Evolutionary conservation across 2,888 invertebrate genomes (phyloP), one percentile per base, ranked within the genome.

Genomic region (Baccha elongata): DNA sequence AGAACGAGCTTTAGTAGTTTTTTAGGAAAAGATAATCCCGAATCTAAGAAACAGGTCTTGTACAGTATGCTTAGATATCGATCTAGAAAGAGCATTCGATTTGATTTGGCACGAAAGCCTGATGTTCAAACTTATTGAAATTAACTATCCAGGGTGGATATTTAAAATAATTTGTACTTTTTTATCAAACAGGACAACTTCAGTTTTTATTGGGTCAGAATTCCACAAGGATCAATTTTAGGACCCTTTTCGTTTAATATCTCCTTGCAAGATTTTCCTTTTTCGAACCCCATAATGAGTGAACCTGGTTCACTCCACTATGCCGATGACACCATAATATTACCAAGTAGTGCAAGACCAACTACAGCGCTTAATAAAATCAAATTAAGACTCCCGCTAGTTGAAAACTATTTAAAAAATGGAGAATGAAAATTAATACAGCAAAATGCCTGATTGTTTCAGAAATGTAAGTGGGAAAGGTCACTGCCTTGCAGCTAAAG

Each of bases 191-290:
- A 13, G 52, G 11, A 35, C 52, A 11, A 19, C 52, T 2, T 29
- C 52, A 35, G 32, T 52, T 4, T 8, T 11, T 17, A 32, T 52
- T 29, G 15, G 19, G 21, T 55, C 13, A 6, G 53, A 37, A 8
- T 52, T 7, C 52, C 29, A 1, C 52, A 40, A 35, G 55, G 55
- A 21, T 55, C 21, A 2, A 40, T 37, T 19, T 37, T 55, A 5
- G 37, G 55, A 3, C 55, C 55, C 11, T 37, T 11, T 1, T 13
- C 37, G 7, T 55, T 55, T 19, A 55, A 55, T 11, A 55, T 55
- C 3, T 37, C 2, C n/a, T 8, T 55, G 3, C 37, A 55, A 21
- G 37, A 53, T n/a, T 37, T 53, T 37, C 53, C 19, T 37, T 21
- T 37, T 11, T 11, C 21, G 5, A 19, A 53, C 37, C 37, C 37